Evolutionary conservation across 2,113 vertebrate genomes (phyloP), one percentile per base, ranked within the genome.

Genomic region (Danionella cerebrum): DNA sequence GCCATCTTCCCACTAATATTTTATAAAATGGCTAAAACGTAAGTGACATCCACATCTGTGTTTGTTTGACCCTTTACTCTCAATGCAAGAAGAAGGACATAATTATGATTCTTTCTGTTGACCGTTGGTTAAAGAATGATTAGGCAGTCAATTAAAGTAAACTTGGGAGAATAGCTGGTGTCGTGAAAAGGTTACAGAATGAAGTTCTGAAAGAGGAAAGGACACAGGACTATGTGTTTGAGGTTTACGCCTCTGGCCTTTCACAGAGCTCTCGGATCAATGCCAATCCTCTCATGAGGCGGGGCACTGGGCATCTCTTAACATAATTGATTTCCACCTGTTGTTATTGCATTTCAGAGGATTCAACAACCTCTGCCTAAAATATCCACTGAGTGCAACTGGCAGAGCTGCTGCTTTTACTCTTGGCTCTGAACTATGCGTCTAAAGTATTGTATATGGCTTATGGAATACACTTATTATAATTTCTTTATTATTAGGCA

Each of bases 321-420:
- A 48, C 22, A 13, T 67, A 22, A 57, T 45, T 14, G 65, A 58
- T 57, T 14, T 67, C 16, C 65, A 67, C 66, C 66, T 68, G 66
- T 58, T 68, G 52, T 58, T 47, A 36, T 58, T 13, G n/a, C 29
- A 47, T 55, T 47, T 27, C 18, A 35, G 21, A 13, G 29, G 21
- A 29, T 68, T 47, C 7, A 16, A 38, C 39, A 18, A 14, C 19
- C 38, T 45, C 16, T 67, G 19, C n/a, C 42, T 11, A 13, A 27
- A 44, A 42, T 60, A 19, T 45, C 57, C 13, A 31, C 24, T 44
- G 14, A 18, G 57, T 19, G 57, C 2, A 25, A 22, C 22, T 42
- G 8, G n/a, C 22, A 7, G 22, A 14, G n/a, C 6, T 58, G 36
- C 11, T 58, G 33, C 21, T 41, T 41, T 41, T 2, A 18, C 14